phyloP scores from a whole-genome alignment of 2,797 vertebrate genomes.

The Limnodromus scolopaceus region DNA sequence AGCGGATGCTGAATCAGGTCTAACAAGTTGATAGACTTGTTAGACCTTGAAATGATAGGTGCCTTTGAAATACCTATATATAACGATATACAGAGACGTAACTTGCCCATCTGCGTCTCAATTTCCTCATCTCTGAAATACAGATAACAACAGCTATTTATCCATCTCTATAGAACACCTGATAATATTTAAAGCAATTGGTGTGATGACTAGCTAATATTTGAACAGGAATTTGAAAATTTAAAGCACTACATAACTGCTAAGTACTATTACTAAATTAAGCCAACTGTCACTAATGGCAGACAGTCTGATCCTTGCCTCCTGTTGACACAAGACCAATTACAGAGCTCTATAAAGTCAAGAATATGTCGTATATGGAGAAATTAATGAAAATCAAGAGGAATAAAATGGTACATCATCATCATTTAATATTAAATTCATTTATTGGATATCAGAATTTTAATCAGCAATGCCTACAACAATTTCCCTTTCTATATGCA shows the following conservation, averaged over 20 bases:
- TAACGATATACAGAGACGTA: neutral
- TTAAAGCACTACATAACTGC: conserved; percentile 32
- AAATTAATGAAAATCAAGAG: conserved; percentile 48
- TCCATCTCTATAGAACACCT: conserved; percentile 6
- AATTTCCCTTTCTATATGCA: conserved; percentile 42
- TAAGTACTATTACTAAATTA: conserved; percentile 61
- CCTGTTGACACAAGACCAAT: conserved; percentile 59
- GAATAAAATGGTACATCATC: neutral
- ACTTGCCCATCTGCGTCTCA: neutral
- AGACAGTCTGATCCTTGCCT: conserved; percentile 13
- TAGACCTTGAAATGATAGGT: neutral
- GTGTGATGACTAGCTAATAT: conserved; percentile 60
- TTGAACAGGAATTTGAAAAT: conserved; percentile 53
- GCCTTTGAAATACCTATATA: conserved; percentile 25
- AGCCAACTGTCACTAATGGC: conserved; percentile 50
- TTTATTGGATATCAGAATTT: conserved; percentile 41
- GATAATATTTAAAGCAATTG: conserved; percentile 61
- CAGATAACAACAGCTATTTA: conserved; percentile 33
- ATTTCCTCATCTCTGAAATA: conserved; percentile 19
- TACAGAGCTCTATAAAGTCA: conserved; percentile 48
- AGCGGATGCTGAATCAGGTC: neutral
- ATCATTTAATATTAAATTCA: conserved; percentile 44
- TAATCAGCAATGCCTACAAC: conserved; percentile 34
- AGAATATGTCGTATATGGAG: neutral
- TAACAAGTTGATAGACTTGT: neutral